These are phyloP conservation scores for Acanthaster planci DNA, from an alignment of 35 echinoderm and acorn worm genomes.

Conservation along the genomic window DNA sequence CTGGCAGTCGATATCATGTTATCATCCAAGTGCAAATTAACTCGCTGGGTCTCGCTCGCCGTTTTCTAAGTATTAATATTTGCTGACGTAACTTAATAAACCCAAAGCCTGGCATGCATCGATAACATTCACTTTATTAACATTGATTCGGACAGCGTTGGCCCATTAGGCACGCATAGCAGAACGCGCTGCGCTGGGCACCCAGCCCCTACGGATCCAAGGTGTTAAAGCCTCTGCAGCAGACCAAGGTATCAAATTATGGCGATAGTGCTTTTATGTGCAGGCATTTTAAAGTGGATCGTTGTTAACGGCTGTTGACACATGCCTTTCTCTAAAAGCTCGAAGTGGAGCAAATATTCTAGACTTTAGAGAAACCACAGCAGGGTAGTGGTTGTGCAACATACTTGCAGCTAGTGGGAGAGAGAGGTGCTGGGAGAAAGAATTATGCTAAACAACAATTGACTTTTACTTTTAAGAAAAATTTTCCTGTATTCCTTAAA, in stretches of 20 bases:
- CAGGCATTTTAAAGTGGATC: constrained; percentile 19
- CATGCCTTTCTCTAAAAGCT: background rate
- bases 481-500: too few relatives aligned
- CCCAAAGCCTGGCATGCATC: background rate
- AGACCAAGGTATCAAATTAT: constrained; percentile 23
- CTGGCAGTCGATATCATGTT: constrained; percentile 23
- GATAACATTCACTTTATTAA: constrained; percentile 23
- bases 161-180: constrained; percentile 10
- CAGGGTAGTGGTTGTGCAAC: too few relatives aligned
- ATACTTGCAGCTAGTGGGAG: too few relatives aligned
- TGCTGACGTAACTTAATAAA: constrained; percentile 34
- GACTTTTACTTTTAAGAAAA: too few relatives aligned
- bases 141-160: constrained; percentile 16
- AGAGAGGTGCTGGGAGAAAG: too few relatives aligned
- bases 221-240: background rate
- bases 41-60: background rate
- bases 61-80: constrained; percentile 17
- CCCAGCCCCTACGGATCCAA: constrained; percentile 7
- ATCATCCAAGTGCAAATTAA: constrained; percentile 29
- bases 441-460: too few relatives aligned
- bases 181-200: background rate
- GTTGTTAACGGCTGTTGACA: constrained; percentile 7
- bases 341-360: too few relatives aligned
- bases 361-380: too few relatives aligned
- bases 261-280: background rate